These are phyloP conservation scores for Euura lappo DNA, from an alignment of 1,140 invertebrate species.

Conservation along the genomic window DNA sequence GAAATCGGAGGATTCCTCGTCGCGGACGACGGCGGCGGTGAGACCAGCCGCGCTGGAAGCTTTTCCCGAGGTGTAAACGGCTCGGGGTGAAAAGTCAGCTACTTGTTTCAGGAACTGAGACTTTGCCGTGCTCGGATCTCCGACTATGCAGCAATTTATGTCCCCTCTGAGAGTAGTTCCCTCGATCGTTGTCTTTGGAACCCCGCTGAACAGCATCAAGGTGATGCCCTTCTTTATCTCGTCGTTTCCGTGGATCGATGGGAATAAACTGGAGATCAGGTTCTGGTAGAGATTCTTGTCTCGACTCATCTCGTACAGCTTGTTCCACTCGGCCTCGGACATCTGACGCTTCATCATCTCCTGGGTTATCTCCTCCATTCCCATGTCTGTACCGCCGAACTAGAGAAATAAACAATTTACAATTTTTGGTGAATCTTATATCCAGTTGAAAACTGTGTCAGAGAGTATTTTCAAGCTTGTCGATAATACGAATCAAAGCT, in stretches of 20 bases:
- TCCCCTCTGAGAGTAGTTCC: slow-evolving; percentile 90
- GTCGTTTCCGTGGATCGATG: slow-evolving; percentile 97
- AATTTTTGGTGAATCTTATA: too few relatives aligned
- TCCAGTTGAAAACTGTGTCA: neutral
- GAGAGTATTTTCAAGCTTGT: slow-evolving; percentile 10
- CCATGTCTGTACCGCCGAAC: slow-evolving; percentile 80
- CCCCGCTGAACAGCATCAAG: slow-evolving; percentile 97
- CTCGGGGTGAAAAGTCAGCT: slow-evolving; percentile 92
- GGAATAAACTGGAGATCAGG: slow-evolving; percentile 92
- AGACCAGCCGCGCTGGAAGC: slow-evolving; percentile 97
- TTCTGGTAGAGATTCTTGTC: slow-evolving; percentile 94
- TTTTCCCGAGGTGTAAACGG: slow-evolving; percentile 98
- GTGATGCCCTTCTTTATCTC: slow-evolving; percentile 96
- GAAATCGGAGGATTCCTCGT: slow-evolving; percentile 98
- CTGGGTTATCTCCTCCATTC: slow-evolving; percentile 83
- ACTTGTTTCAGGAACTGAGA: slow-evolving; percentile 97
- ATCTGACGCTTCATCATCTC: slow-evolving; percentile 94
- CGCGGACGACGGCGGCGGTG: slow-evolving; percentile 95
- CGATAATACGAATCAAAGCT: slow-evolving; percentile 29
- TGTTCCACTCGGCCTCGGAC: slow-evolving; percentile 94
- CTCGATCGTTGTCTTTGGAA: slow-evolving; percentile 93
- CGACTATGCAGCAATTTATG: slow-evolving; percentile 97
- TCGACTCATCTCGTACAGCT: slow-evolving; percentile 95
- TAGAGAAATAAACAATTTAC: slow-evolving; percentile 33
- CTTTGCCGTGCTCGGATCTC: slow-evolving; percentile 98